Evolutionary conservation across 2,888 invertebrate species (phyloP).

Genomic region (Oscheius sp.): DNA sequence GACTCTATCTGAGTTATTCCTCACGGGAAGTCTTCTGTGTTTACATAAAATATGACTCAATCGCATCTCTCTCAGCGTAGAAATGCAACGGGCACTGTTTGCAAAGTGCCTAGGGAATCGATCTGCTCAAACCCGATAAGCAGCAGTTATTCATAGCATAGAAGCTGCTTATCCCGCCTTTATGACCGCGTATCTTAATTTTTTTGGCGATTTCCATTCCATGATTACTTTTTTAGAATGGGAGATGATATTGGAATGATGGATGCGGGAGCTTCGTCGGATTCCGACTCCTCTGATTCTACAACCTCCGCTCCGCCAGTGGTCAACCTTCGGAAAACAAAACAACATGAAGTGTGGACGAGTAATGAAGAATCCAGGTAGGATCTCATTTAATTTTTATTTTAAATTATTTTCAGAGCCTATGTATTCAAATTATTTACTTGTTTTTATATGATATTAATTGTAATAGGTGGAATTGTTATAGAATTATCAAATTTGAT

Average conservation of each 20-base stretch:
- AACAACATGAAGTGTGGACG: conserved; percentile 14
- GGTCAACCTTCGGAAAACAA: conserved; percentile 2
- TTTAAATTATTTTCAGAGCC: conserved; percentile 29
- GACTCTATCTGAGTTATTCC: no score
- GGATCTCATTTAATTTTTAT: background rate
- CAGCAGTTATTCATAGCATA: conserved; percentile 10
- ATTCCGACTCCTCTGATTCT: conserved; percentile 24
- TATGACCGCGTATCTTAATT: conserved; percentile 16
- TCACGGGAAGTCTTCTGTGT: background rate
- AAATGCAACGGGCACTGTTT: conserved; percentile 25
- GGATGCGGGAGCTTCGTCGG: conserved; percentile 1
- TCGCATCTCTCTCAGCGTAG: background rate
- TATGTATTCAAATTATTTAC: conserved; percentile 55
- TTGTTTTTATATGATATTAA: conserved; percentile 60
- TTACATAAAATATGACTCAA: conserved; percentile 10
- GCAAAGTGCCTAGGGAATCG: conserved; percentile 5
- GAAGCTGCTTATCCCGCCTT: conserved; percentile 27
- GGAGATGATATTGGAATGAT: conserved; percentile 23
- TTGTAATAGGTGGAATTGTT: conserved; percentile 58
- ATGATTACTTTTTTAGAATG: background rate
- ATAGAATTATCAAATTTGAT: conserved; percentile 62
- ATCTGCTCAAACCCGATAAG: conserved; percentile 29
- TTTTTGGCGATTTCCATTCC: background rate
- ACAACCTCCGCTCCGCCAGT: conserved; percentile 21
- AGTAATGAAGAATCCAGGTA: conserved; percentile 33